Evolutionary conservation across 1,140 invertebrate species (phyloP).

Genomic region (Tetragonula clypearis): DNA sequence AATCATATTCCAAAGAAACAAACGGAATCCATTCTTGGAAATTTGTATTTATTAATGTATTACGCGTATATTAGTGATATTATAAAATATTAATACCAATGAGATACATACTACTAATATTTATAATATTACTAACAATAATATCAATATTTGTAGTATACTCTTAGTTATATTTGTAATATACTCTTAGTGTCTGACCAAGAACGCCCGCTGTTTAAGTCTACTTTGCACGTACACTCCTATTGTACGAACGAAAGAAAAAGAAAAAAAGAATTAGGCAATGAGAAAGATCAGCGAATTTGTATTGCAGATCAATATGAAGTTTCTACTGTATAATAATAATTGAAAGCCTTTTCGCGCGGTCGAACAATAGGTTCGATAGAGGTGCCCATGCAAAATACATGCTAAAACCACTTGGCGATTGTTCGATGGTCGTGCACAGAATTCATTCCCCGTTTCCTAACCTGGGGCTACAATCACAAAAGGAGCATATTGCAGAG

Average conservation of each 20-base stretch:
- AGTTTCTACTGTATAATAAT: not conserved
- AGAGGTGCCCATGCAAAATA: not conserved
- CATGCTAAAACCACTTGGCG: not conserved
- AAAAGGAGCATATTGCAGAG: not conserved
- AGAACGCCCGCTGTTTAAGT: not conserved
- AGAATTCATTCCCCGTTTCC: not conserved
- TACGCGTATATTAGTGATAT: no score
- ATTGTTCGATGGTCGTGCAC: not conserved
- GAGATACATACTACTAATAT: no score
- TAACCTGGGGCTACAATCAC: not conserved
- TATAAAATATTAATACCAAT: no score
- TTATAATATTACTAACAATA: no score
- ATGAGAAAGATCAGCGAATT: not conserved
- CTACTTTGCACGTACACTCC: not conserved
- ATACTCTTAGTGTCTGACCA: not conserved
- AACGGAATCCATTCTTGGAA: no score
- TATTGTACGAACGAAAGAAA: not conserved
- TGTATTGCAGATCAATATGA: not conserved
- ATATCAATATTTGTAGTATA: no score
- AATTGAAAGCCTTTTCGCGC: not conserved
- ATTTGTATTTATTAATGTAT: no score
- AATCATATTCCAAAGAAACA: no score
- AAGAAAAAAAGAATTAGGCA: not conserved
- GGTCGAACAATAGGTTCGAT: not conserved
- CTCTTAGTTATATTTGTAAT: no score